Conservation (phyloP, 2,888 invertebrate genomes). For the Drosophila crucigera region DNA sequence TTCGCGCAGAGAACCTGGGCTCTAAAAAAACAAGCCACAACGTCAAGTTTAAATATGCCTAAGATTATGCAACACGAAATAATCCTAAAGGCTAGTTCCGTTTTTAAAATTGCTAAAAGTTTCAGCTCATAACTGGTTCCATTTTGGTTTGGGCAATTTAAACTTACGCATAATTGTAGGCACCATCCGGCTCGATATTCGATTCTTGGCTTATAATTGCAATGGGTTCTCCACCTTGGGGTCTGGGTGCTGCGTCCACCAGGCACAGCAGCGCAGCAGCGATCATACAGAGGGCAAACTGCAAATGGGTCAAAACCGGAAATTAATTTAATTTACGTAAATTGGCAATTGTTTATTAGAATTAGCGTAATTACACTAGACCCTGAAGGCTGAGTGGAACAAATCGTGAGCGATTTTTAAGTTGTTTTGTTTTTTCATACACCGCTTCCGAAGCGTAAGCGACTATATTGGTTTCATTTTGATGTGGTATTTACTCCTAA, state of each 20-base stretch:
- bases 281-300: conserved; percentile 81
- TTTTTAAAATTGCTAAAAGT: neutral
- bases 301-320: conserved; percentile 61
- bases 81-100: conserved; percentile 8
- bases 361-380: conserved; percentile 42
- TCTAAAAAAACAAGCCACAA: neutral
- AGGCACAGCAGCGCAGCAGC: conserved; percentile 82
- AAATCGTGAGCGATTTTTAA: conserved; percentile 41
- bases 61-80: conserved; percentile 37
- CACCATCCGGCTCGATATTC: conserved; percentile 90
- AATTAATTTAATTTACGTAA: conserved; percentile 52
- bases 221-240: conserved; percentile 87
- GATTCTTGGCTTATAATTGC: conserved; percentile 90
- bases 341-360: conserved; percentile 57
- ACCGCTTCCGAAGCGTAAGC: neutral
- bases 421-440: conserved; percentile 5
- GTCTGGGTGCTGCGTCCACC: conserved; percentile 87
- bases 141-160: neutral
- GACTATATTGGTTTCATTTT: neutral
- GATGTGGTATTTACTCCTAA: neutral
- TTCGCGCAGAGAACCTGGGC: neutral
- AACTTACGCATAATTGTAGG: conserved; percentile 89
- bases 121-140: conserved; percentile 9
- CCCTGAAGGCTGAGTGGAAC: conserved; percentile 9
- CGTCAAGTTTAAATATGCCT: conserved; percentile 16